Evolutionary conservation across 1,140 invertebrate species (phyloP), one percentile per base, ranked within the genome.

Genomic region (Ceratina australensis): DNA sequence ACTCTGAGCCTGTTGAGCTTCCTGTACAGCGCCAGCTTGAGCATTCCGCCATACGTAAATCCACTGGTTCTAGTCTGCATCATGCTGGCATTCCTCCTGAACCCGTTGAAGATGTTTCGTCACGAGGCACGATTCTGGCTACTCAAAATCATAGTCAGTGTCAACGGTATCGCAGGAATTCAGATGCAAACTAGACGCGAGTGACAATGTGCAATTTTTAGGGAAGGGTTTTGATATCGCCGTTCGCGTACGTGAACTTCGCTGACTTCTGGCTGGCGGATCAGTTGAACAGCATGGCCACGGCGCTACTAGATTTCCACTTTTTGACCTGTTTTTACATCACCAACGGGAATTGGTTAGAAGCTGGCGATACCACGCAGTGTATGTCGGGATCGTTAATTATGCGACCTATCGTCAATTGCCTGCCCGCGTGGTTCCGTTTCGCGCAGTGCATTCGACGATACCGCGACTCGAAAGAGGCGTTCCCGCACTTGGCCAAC

Each of bases 261-360:
- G 98, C 99, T 42, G 99, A 99, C 93, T 99, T 99, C 94, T 99
- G 99, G 99, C 94, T 99, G 84, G 99, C 98, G 47, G 99, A 99
- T 94, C 99, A 99, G 91, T 93, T 99, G 81, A 99, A 99, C 89
- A 99, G 98, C 79, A 93, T 99, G 59, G 95, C 95, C 0, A 96
- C 96, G 0, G 96, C 97, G 2, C 95, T 99, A 72, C 91, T 98
- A 2, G 99, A 99, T 92, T 96, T 99, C 85, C 97, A 99, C 84
- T 99, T 97, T 92, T 95, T 99, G 71, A 91, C 97, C 4, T 96
- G 96, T 76, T 97, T 97, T 89, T 97, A 97, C 78, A 90, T 95
- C 1, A 95, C 94, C 0, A 96, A 96, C 83, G 94, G 94, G 3
- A 94, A 95, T 87, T 97, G 95, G 95, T 93, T 94, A 33, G 90